phyloP scores from a whole-genome alignment of 2,797 vertebrate species.

The Mormyrops attenuatus region DNA sequence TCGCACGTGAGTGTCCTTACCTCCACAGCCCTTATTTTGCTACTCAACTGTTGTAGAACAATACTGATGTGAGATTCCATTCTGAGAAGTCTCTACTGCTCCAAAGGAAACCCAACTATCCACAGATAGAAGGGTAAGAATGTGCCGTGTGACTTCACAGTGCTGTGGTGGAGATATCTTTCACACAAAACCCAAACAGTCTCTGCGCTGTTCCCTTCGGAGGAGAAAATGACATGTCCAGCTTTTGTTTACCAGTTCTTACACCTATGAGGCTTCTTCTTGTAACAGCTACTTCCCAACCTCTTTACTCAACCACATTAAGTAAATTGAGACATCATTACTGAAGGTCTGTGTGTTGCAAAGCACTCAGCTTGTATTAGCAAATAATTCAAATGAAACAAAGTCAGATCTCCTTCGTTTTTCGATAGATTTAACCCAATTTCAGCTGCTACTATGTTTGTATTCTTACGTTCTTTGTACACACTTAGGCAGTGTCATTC shows the following conservation, averaged over 20 bases:
- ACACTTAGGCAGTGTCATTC: not conserved
- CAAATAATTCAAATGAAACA: not conserved
- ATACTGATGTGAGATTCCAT: not conserved
- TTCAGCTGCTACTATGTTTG: not conserved
- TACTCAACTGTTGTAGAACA: not conserved
- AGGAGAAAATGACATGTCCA: not conserved
- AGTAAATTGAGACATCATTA: not conserved
- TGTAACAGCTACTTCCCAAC: not conserved
- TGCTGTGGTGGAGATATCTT: not conserved
- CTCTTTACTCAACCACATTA: not conserved
- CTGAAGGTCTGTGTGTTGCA: not conserved
- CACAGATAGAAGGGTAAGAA: not conserved
- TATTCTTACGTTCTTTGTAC: not conserved
- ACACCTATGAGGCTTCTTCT: not conserved
- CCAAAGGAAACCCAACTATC: not conserved
- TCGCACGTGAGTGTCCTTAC: not conserved
- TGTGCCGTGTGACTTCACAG: not conserved
- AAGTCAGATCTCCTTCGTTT: not conserved
- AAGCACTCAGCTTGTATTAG: not conserved
- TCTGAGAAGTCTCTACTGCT: not conserved
- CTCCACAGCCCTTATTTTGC: not conserved
- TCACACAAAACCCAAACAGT: not conserved
- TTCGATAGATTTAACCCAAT: not conserved
- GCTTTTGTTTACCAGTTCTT: not conserved
- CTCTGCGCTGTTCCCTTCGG: not conserved